Conservation (phyloP, 2,888 invertebrate genomes). For the Mamestra brassicae region DNA sequence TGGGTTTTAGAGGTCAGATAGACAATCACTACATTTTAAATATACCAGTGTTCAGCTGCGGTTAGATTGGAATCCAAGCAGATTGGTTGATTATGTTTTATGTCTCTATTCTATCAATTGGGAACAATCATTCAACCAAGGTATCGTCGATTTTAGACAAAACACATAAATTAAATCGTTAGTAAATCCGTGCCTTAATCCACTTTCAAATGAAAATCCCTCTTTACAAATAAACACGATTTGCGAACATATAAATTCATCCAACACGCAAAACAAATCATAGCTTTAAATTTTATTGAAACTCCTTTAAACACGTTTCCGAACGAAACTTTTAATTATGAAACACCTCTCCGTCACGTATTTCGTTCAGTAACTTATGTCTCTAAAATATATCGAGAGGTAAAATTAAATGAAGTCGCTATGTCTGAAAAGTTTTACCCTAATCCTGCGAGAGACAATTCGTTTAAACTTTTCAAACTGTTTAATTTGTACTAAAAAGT, state of each 20-base stretch:
- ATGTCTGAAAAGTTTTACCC: conserved; percentile 38
- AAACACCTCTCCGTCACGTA: conserved; percentile 51
- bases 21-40: no score
- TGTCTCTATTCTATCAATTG: no score
- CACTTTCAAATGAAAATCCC: not conserved
- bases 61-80: no score
- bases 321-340: conserved; percentile 42
- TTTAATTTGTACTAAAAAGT: conserved; percentile 49
- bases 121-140: not conserved
- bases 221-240: conserved; percentile 4
- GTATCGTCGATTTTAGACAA: not conserved
- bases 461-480: conserved; percentile 52
- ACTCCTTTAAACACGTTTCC: conserved; percentile 43
- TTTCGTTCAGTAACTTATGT: conserved; percentile 31
- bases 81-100: not conserved
- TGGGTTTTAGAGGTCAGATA: no score
- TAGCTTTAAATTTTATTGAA: conserved; percentile 23
- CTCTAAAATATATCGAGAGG: conserved; percentile 48
- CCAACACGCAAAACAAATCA: conserved; percentile 10
- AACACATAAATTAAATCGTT: conserved; percentile 6
- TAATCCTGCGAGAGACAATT: conserved; percentile 48
- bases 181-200: not conserved
- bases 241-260: conserved; percentile 17
- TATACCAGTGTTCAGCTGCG: no score
- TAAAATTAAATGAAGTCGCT: conserved; percentile 41